Conservation (phyloP, 2,888 invertebrate genomes). For the Apodemia hepburni region DNA sequence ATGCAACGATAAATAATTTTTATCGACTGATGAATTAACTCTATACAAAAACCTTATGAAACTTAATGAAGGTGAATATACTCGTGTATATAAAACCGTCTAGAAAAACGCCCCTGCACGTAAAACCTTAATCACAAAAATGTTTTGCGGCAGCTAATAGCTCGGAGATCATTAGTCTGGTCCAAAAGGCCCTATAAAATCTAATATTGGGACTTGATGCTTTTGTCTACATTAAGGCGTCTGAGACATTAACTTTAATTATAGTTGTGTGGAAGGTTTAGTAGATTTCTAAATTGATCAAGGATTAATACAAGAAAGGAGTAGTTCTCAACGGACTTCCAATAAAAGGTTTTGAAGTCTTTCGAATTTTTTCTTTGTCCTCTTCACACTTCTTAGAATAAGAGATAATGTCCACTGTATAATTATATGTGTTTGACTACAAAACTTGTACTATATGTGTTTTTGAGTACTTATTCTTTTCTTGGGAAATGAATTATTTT, state of each 20-base stretch:
- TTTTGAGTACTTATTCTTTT: too few species aligned
- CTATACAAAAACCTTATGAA: neutral
- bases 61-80: neutral
- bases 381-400: too few species aligned
- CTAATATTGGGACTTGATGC: conserved; percentile 7
- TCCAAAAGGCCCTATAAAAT: conserved; percentile 8
- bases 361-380: too few species aligned
- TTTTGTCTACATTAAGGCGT: neutral
- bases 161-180: conserved; percentile 7
- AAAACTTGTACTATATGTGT: too few species aligned
- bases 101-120: conserved; percentile 9
- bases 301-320: too few species aligned
- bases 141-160: conserved; percentile 9
- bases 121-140: conserved; percentile 11
- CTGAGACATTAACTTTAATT: conserved; percentile 5
- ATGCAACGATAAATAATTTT: neutral
- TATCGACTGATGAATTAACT: neutral
- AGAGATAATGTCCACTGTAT: too few species aligned
- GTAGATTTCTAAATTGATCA: neutral
- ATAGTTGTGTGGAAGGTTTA: conserved; percentile 1
- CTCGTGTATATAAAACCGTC: neutral
- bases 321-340: too few species aligned
- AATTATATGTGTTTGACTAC: too few species aligned
- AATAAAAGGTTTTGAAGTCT: too few species aligned
- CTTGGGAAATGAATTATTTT: too few species aligned